Conservation (phyloP, 2,797 vertebrate genomes). For the Cryptoblepharus egeriae region DNA sequence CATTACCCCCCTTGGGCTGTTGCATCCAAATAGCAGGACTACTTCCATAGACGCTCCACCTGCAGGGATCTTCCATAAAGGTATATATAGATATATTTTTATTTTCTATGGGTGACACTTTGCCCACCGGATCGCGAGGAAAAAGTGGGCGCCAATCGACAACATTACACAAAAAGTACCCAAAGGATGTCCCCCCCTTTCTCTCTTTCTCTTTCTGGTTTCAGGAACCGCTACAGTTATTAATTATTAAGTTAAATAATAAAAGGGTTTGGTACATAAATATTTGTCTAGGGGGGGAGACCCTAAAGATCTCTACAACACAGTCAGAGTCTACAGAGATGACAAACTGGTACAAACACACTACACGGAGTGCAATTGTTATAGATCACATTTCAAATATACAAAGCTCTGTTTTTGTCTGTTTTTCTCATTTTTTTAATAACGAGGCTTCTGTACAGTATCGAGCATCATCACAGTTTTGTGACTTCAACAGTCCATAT, state of each 20-base stretch:
- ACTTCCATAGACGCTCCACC: background rate
- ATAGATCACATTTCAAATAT: conserved; percentile 95
- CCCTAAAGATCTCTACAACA: conserved; percentile 92
- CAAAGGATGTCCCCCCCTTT: conserved; percentile 74
- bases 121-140: conserved; percentile 83
- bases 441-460: conserved; percentile 92
- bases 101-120: conserved; percentile 84
- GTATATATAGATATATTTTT: conserved; percentile 79
- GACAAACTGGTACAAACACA: conserved; percentile 94
- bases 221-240: conserved; percentile 84
- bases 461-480: conserved; percentile 92
- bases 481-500: conserved; percentile 85
- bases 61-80: conserved; percentile 75
- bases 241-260: conserved; percentile 88
- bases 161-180: conserved; percentile 88
- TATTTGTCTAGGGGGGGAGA: conserved; percentile 89
- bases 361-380: conserved; percentile 96
- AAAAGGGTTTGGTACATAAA: conserved; percentile 94
- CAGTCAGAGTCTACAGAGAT: conserved; percentile 91
- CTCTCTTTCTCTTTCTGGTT: conserved; percentile 62
- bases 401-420: conserved; percentile 90
- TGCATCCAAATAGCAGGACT: too few relatives aligned
- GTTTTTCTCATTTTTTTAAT: conserved; percentile 78
- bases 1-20: background rate
- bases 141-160: conserved; percentile 91